A percentile compares a stretch with the other conserved stretches of the same genome.
Conservation (phyloP, 2,888 invertebrate genomes). For the Sepioteuthis lessoniana region DNA sequence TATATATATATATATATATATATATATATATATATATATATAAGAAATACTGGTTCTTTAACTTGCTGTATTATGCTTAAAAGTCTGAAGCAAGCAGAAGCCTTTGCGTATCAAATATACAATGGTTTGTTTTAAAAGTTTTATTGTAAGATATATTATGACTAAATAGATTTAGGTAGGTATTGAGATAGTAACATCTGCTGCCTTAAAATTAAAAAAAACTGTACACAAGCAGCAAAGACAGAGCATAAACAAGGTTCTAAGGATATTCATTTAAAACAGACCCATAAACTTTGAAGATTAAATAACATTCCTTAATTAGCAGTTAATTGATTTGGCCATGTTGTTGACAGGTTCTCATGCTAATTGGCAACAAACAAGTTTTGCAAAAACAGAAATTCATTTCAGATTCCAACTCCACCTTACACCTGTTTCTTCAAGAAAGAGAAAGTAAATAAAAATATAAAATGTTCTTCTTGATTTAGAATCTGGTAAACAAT, state of each 20-base stretch:
- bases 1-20: too few relatives aligned
- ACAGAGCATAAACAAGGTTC: not conserved
- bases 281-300: conserved; percentile 16
- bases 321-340: conserved; percentile 33
- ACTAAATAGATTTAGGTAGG: not conserved
- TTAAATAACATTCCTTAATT: conserved; percentile 20
- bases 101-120: too few relatives aligned
- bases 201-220: not conserved
- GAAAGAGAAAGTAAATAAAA: not conserved
- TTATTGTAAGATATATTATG: not conserved
- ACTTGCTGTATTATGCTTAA: too few relatives aligned
- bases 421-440: not conserved
- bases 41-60: too few relatives aligned
- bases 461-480: not conserved
- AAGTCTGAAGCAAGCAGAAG: too few relatives aligned
- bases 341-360: not conserved
- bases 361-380: not conserved
- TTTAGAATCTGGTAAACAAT: not conserved
- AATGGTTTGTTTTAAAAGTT: not conserved
- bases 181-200: not conserved
- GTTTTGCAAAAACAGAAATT: not conserved
- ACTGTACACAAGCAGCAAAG: not conserved
- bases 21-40: too few relatives aligned
- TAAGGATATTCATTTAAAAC: not conserved
- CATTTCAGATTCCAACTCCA: not conserved